phyloP scores from a whole-genome alignment of 2,888 invertebrate species.

The Plagiodera versicolora region DNA sequence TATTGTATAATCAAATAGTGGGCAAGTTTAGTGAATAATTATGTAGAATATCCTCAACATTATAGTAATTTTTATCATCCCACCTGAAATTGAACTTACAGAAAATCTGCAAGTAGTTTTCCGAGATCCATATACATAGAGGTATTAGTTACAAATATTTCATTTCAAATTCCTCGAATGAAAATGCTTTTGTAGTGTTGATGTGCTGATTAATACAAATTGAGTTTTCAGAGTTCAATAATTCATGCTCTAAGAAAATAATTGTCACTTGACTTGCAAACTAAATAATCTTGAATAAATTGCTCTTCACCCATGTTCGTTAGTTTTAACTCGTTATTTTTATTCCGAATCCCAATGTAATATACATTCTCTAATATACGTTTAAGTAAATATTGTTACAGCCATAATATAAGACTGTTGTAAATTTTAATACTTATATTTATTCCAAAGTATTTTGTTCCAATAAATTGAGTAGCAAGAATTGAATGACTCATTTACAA shows the following conservation, averaged over 20 bases:
- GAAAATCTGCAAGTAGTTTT: too few relatives aligned
- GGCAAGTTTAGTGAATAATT: too few relatives aligned
- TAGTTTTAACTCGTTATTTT: conserved; percentile 12
- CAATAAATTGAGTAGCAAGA: conserved; percentile 8
- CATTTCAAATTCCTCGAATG: too few relatives aligned
- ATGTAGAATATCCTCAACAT: too few relatives aligned
- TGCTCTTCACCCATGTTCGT: conserved; percentile 11
- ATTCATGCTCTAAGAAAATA: background rate
- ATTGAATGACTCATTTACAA: background rate
- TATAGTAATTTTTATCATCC: too few relatives aligned
- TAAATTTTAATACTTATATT: conserved; percentile 22
- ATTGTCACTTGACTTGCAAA: background rate
- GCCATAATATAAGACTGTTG: conserved; percentile 28
- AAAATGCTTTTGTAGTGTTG: too few relatives aligned
- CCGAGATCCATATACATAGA: too few relatives aligned
- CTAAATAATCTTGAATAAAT: background rate
- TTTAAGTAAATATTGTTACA: conserved; percentile 23
- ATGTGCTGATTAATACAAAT: too few relatives aligned
- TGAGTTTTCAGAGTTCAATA: too few relatives aligned
- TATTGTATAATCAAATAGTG: too few relatives aligned
- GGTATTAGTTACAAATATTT: too few relatives aligned
- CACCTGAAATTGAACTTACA: too few relatives aligned
- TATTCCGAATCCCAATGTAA: conserved; percentile 10
- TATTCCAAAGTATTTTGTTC: conserved; percentile 17
- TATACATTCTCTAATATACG: conserved; percentile 17